Conservation (phyloP, 2,888 invertebrate genomes). For the Diachrysia chrysitis region DNA sequence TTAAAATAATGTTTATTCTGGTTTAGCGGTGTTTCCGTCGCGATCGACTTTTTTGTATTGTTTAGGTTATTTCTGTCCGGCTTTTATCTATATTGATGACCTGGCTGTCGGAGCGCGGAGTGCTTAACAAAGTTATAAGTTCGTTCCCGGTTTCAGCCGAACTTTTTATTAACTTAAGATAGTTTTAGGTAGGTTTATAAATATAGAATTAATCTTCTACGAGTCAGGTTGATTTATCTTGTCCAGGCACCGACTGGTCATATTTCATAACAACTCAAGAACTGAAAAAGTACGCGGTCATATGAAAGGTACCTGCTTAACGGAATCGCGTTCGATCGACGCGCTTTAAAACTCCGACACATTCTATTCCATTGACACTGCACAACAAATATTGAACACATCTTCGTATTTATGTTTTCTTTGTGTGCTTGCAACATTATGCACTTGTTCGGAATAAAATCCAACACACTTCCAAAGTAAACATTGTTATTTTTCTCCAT, state of each 20-base stretch:
- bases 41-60: conserved; percentile 12
- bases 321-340: background rate
- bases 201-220: background rate
- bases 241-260: background rate
- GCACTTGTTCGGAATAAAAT: conserved; percentile 17
- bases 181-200: background rate
- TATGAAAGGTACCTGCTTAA: background rate
- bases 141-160: background rate
- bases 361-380: background rate
- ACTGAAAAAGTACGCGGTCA: background rate
- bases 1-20: conserved; percentile 26
- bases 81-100: conserved; percentile 7
- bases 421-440: conserved; percentile 8
- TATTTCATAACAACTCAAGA: background rate
- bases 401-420: background rate
- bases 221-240: background rate
- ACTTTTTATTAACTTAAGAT: background rate
- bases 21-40: conserved; percentile 10
- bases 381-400: conserved; percentile 4
- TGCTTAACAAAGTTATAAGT: background rate
- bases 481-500: conserved; percentile 4
- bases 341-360: background rate
- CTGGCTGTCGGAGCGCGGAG: background rate
- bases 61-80: conserved; percentile 17
- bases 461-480: background rate